phyloP scores from a whole-genome alignment of 2,113 vertebrate genomes.

The Dipodomys ordii region DNA sequence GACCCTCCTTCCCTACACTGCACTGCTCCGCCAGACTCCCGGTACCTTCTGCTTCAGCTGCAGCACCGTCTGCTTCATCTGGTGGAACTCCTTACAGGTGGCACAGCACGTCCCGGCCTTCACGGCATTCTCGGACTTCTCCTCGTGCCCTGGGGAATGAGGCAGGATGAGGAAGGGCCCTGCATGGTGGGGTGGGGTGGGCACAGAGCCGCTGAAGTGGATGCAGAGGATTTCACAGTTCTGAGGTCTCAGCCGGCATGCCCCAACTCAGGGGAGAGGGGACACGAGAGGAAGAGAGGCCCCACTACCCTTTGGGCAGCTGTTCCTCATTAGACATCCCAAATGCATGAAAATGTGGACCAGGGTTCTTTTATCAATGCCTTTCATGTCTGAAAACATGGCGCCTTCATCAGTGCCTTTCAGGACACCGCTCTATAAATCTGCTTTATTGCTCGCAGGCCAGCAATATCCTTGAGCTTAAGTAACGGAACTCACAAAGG shows the following conservation, averaged over 20 bases:
- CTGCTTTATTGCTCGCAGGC: constrained; percentile 63
- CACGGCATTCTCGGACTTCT: constrained; percentile 92
- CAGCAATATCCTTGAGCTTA: constrained; percentile 64
- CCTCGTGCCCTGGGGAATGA: constrained; percentile 88
- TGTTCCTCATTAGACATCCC: constrained; percentile 74
- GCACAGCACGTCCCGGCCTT: constrained; percentile 93
- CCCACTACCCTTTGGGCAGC: constrained; percentile 66
- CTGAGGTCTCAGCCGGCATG: neutral
- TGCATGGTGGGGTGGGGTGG: no score
- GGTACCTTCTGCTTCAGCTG: constrained; percentile 97
- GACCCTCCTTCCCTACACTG: accelerated
- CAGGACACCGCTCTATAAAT: constrained; percentile 46
- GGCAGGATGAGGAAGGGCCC: neutral
- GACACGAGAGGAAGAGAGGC: no score
- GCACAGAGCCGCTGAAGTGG: neutral
- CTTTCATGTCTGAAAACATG: constrained; percentile 65
- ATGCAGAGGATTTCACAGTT: neutral
- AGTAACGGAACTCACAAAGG: neutral
- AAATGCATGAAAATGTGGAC: constrained; percentile 66
- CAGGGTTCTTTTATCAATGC: constrained; percentile 67
- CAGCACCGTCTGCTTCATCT: constrained; percentile 95
- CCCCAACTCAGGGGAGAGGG: neutral
- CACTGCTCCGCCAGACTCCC: accelerated
- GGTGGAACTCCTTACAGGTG: constrained; percentile 96
- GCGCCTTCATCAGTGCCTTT: constrained; percentile 72